Percentiles rank a stretch among this genome's conserved stretches.
phyloP scores from a whole-genome alignment of 2,113 vertebrate genomes.

The Phylloscopus trochilus region DNA sequence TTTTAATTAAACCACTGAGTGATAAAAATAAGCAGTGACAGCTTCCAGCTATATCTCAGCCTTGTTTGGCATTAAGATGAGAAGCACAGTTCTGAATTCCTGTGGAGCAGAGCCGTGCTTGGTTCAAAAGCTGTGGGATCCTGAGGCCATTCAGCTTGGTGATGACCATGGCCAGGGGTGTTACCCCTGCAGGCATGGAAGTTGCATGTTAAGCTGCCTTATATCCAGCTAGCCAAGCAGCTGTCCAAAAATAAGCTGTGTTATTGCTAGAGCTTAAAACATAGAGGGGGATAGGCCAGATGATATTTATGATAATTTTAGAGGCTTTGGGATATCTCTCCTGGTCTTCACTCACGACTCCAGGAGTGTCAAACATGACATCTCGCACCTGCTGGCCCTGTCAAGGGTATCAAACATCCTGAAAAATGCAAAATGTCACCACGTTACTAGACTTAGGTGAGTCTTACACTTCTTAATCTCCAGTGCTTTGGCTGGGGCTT shows the following conservation, averaged over 20 bases:
- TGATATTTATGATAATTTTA: background rate
- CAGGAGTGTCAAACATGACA: rapidly evolving
- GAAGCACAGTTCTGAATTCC: background rate
- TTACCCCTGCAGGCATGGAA: background rate
- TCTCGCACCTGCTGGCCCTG: background rate
- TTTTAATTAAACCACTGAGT: background rate
- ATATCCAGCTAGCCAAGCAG: background rate
- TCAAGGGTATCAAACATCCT: background rate
- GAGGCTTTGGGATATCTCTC: background rate
- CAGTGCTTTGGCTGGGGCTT: background rate
- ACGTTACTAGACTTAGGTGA: background rate
- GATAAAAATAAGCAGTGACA: background rate
- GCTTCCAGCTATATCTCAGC: background rate
- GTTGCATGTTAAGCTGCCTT: background rate
- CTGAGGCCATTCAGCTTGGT: background rate
- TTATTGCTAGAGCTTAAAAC: background rate
- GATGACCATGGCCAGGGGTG: rapidly evolving
- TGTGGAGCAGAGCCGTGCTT: background rate
- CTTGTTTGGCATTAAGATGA: background rate
- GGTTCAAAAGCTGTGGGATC: background rate
- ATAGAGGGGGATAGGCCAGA: background rate
- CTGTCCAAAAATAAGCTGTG: background rate
- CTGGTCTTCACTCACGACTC: background rate
- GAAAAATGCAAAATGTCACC: background rate
- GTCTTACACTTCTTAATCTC: background rate